Evolutionary conservation across 1,140 invertebrate genomes (phyloP), one percentile per base, ranked within the genome.

Genomic region (Drosophila trapezifrons): DNA sequence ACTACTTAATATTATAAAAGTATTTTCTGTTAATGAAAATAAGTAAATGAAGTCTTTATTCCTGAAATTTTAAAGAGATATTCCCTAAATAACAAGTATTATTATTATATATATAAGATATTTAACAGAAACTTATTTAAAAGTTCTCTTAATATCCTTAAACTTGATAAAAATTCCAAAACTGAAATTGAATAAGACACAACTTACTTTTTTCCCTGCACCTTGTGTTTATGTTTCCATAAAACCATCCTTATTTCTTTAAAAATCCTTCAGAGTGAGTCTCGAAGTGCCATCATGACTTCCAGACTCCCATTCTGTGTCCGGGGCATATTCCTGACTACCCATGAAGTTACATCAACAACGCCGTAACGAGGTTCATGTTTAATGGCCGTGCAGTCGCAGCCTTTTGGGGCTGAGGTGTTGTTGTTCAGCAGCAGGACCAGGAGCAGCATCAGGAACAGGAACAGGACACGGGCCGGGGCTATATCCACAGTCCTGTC

Each of bases 281-380:
- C 40, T 9, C 42, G 12, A 20, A 55, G 66, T 51, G 46, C 29
- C 67, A 51, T 72, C 45, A 59, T 70, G 64, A 46, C 56, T 72
- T 60, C 37, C 29, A 51, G 55, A 59, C 55, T 32, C 22, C 17
- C 57, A 58, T 51, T 49, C 27, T 52, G 46, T 52, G 46, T 43
- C 29, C 15, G 35, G 45, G 25, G 43, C 32, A 29, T 35, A 35
- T 37, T 37, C 58, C 59, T 29, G 64, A 46, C 54, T 77, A 77
- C 74, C 74, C 74, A 54, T 54, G 38, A 56, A 76, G 55, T 27
- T 77, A 38, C 78, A 78, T 59, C 69, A 75, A 47, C 76, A 80
- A 55, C 65, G 69, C 80, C 79, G 80, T 90, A 90, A 90, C 85
- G 84, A 89, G 84, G 80, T 89, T 87, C 83, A 87, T 87, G 83